Conservation (phyloP, 1,140 invertebrate species). For the Lysiphlebus fabarum region DNA sequence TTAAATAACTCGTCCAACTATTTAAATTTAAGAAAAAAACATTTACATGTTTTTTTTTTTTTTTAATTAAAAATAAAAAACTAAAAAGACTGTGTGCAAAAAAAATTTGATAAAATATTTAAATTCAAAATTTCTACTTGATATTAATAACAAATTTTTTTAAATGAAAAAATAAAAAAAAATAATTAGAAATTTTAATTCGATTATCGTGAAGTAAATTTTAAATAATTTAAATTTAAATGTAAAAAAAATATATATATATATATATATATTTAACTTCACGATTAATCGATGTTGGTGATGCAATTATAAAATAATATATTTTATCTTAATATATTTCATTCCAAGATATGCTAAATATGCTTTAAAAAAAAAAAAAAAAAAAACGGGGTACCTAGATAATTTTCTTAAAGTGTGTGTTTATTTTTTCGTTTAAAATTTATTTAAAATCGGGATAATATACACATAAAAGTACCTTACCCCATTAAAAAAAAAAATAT, state of each 20-base stretch:
- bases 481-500: constrained; percentile 24
- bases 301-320: constrained; percentile 31
- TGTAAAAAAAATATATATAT: neutral
- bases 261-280: neutral
- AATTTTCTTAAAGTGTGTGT: constrained; percentile 34
- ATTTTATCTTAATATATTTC: constrained; percentile 55
- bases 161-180: constrained; percentile 1
- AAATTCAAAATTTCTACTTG: constrained; percentile 47
- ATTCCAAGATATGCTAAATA: constrained; percentile 47
- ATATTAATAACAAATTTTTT: no score
- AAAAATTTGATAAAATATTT: constrained; percentile 38
- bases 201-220: constrained; percentile 7
- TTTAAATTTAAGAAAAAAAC: constrained; percentile 44
- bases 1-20: constrained; percentile 52
- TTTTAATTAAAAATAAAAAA: neutral
- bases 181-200: constrained; percentile 7
- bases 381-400: constrained; percentile 35
- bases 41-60: constrained; percentile 37
- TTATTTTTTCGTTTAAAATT: constrained; percentile 37
- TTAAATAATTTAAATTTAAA: neutral
- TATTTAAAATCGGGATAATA: constrained; percentile 36
- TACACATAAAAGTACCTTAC: constrained; percentile 52
- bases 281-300: constrained; percentile 15
- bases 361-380: constrained; percentile 41
- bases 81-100: constrained; percentile 48